Evolutionary conservation across 1,140 invertebrate species (phyloP), one percentile per base, ranked within the genome.

Genomic region (Daktulosphaira vitifoliae): DNA sequence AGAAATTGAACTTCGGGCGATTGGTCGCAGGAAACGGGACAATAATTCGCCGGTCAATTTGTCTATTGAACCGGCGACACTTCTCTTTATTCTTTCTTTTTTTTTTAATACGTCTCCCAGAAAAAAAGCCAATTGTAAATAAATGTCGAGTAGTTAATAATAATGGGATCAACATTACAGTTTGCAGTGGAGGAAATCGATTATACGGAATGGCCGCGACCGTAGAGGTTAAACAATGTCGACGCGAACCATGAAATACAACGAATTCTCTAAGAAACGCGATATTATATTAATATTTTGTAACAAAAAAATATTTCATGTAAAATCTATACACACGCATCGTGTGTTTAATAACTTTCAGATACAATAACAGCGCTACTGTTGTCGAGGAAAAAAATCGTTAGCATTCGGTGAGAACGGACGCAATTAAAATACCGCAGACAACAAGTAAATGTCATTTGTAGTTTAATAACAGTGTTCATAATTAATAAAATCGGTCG

Each of bases 161-260:
- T 62, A 48, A 62, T 62, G 46, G 18, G 29, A 62, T 48, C 56
- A 20, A 48, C 25, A 26, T 4, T 59, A 52, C 50, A 7, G 13
- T 13, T n/a, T 38, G 56, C 20, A 22, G 39, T 20, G 53, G 37
- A 44, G 20, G 26, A 33, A 62, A 62, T 48, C 56, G 56, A 62
- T 62, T 48, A 48, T 48, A 16, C 39, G 39, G 8, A 46, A 20
- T 18, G 42, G 29, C 42, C 56, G 56, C 39, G 39, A 44, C 39
- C 39, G 56, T 62, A 48, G 46, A 62, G 56, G 56, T 62, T 62
- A 62, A 62, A 62, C 56, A 62, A 62, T 48, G 56, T 25, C 29
- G 29, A 11, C 29, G 29, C 29, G 29, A 33, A 62, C 56, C 56
- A 39, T 62, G 56, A 62, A 62, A 62, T 33, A 33, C 25, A 25